Evolutionary conservation across 2,888 invertebrate genomes (phyloP).

Genomic region (Microplitis manilae): DNA sequence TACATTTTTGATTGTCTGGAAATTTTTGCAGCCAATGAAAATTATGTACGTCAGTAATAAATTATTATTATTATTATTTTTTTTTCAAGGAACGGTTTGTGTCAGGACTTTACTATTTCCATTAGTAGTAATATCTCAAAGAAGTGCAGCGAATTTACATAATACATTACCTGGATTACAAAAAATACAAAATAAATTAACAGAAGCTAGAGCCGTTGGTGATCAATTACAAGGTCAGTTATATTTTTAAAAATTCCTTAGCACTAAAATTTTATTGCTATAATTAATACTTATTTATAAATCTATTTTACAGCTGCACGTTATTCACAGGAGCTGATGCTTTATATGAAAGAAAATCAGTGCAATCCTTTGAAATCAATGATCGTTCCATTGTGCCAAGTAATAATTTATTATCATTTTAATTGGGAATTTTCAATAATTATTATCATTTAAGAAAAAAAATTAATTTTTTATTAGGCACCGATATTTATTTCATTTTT

Average conservation of each 20-base stretch:
- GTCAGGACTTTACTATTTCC: constrained; percentile 87
- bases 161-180: constrained; percentile 91
- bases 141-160: constrained; percentile 85
- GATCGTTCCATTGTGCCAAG: constrained; percentile 84
- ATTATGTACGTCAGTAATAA: background rate
- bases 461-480: constrained; percentile 70
- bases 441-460: background rate
- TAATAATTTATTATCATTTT: constrained; percentile 61
- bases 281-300: constrained; percentile 25
- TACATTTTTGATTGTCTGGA: background rate
- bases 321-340: constrained; percentile 84
- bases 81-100: constrained; percentile 5
- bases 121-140: constrained; percentile 86
- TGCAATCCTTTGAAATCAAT: constrained; percentile 87
- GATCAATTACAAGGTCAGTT: constrained; percentile 80
- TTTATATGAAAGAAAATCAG: constrained; percentile 86
- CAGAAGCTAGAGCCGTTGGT: constrained; percentile 88
- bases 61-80: background rate
- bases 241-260: constrained; percentile 6
- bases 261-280: constrained; percentile 23
- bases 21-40: too few species aligned
- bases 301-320: constrained; percentile 75
- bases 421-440: background rate
- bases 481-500: constrained; percentile 96
- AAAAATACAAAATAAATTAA: constrained; percentile 85